Evolutionary conservation across 2,113 vertebrate genomes (phyloP), one percentile per base, ranked within the genome.

Genomic region (Neogobius melanostomus): DNA sequence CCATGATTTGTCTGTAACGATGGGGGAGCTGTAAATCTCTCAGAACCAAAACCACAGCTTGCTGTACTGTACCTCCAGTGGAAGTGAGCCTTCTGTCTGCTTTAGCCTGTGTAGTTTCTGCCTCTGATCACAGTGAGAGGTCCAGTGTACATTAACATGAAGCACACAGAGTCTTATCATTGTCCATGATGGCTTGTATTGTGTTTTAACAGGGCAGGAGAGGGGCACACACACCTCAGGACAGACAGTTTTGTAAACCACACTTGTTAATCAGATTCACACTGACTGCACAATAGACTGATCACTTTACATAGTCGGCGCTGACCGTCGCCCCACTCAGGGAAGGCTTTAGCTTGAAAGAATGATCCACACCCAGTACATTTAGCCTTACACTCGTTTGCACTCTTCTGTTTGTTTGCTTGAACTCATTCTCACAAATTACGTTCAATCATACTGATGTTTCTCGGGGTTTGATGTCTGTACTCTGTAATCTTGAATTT

Each of bases 271-370:
- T 69, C 90, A 86, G 92, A 90, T 88, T 92, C 86, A 91, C 91
- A 89, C 86, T 86, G 89, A 94, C 91, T 94, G 93, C 93, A 94
- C 93, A 94, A 94, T 89, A 92, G 90, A 93, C 89, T 88, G 91
- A 93, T 93, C 93, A 93, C 93, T 94, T 94, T 94, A 94, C 86
- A 89, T 93, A 89, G 93, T 93, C 93, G 92, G 91, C 93, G 91
- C 92, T 93, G 92, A 93, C 93, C 92, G 90, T 74, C 57, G 83
- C 92, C 92, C 92, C 91, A 86, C 93, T 94, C 93, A 94, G 93
- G 93, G 90, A 93, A 88, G 92, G 93, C 92, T 93, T 83, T 93
- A 92, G 92, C 91, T 93, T 92, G 92, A 92, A 93, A 92, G 90
- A 92, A 93, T 91, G 91, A 91, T 88, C 79, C 83, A 88, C 87